Evolutionary conservation across 2,113 vertebrate genomes (phyloP).

Genomic region (Cranoglanis bouderius): DNA sequence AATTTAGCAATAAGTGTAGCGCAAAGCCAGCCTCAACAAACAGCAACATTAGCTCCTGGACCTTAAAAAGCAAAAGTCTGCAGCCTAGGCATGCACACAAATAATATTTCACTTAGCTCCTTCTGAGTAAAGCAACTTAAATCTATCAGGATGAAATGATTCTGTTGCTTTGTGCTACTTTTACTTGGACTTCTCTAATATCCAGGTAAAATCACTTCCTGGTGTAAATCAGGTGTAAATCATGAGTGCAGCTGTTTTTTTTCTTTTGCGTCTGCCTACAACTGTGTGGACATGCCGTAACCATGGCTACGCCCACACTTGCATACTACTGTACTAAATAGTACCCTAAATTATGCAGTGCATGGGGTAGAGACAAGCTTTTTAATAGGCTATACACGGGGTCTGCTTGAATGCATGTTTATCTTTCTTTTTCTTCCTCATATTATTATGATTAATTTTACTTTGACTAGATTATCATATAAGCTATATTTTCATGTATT

Average conservation of each 20-base stretch:
- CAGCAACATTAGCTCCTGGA: neutral
- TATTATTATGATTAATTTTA: neutral
- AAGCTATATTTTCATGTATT: neutral
- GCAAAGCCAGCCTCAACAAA: too few relatives aligned
- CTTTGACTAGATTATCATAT: neutral
- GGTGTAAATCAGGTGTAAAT: neutral
- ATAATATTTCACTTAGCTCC: neutral
- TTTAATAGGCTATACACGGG: neutral
- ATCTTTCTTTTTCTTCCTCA: neutral
- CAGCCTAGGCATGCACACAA: neutral
- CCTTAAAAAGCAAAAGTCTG: neutral
- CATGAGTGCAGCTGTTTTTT: neutral
- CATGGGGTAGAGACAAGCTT: neutral
- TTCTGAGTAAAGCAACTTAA: neutral
- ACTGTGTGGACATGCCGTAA: neutral
- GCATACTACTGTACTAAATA: neutral
- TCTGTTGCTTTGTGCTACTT: neutral
- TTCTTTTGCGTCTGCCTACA: neutral
- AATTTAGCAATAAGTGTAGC: neutral
- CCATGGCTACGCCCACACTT: neutral
- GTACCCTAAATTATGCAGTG: slow-evolving; percentile 5
- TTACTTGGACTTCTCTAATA: neutral
- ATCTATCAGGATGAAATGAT: neutral
- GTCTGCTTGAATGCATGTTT: neutral
- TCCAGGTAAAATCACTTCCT: neutral